These are phyloP conservation scores for Actinia equina DNA, from an alignment of 64 coral and sea anemone species.

Conservation along the genomic window DNA sequence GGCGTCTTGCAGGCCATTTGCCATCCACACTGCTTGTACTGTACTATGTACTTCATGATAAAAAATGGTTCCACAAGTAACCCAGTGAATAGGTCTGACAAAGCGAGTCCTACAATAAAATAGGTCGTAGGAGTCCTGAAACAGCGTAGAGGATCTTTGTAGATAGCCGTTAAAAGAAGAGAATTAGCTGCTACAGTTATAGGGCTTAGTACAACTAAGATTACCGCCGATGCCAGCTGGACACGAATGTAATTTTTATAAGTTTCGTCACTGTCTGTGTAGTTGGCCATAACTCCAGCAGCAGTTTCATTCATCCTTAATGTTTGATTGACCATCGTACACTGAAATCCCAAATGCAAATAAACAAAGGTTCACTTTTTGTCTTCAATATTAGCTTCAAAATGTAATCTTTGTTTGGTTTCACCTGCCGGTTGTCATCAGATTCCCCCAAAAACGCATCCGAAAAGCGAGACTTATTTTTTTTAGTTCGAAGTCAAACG, in stretches of 20 bases:
- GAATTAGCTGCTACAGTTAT: conserved; percentile 71
- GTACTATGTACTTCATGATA: conserved; percentile 37
- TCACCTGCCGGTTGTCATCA: background rate
- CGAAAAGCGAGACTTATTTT: background rate
- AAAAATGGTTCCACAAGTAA: conserved; percentile 74
- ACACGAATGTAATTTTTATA: conserved; percentile 44
- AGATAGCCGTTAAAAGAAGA: conserved; percentile 71
- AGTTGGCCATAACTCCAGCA: background rate
- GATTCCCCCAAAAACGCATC: background rate
- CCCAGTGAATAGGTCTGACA: conserved; percentile 59
- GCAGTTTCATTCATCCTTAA: background rate
- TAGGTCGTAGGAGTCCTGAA: conserved; percentile 72
- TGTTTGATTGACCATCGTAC: background rate
- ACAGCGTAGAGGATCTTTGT: conserved; percentile 49
- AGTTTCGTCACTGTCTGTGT: background rate
- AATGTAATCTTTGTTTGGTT: background rate
- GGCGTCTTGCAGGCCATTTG: conserved; percentile 13
- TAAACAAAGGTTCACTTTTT: background rate
- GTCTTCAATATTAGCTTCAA: background rate
- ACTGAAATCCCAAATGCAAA: background rate
- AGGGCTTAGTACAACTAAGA: conserved; percentile 60
- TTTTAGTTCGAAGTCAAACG: background rate
- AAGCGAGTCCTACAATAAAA: conserved; percentile 71
- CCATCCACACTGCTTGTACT: conserved; percentile 21
- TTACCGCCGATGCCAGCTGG: conserved; percentile 48